phyloP scores from a whole-genome alignment of 1,140 invertebrate species.

The Branchinecta lynchi region DNA sequence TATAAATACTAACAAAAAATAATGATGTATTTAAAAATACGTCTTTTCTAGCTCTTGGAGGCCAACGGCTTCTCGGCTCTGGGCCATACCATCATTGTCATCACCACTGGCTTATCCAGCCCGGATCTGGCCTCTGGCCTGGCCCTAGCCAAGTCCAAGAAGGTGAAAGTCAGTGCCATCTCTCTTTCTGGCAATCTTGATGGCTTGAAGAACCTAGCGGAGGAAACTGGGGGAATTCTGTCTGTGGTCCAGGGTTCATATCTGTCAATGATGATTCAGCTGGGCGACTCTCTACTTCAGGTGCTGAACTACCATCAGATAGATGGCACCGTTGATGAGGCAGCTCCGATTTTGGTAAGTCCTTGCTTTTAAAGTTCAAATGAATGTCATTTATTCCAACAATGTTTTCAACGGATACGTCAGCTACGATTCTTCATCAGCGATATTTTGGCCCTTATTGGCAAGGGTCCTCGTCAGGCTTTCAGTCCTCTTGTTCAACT shows the following conservation, averaged over 20 bases:
- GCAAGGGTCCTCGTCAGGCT: too few species aligned
- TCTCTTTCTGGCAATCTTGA: not conserved
- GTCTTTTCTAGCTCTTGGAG: too few species aligned
- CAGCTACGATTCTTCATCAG: too few species aligned
- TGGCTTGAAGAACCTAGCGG: not conserved
- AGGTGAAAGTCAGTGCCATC: not conserved
- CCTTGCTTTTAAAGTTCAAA: too few species aligned
- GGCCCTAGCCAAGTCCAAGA: not conserved
- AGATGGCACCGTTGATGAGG: not conserved
- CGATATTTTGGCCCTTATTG: too few species aligned
- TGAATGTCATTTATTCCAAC: too few species aligned
- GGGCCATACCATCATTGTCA: constrained; percentile 6
- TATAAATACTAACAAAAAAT: too few species aligned
- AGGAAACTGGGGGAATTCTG: not conserved
- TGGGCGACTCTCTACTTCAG: not conserved
- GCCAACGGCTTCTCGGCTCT: not conserved
- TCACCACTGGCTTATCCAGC: not conserved
- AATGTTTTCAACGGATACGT: too few species aligned
- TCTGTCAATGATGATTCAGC: not conserved
- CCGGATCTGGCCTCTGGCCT: not conserved
- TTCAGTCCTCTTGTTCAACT: too few species aligned
- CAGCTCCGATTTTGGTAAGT: not conserved
- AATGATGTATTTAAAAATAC: too few species aligned
- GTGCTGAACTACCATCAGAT: not conserved
- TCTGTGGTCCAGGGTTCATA: not conserved